Evolutionary conservation across 2,113 vertebrate genomes (phyloP), one percentile per base, ranked within the genome.

Genomic region (Pelodiscus sinensis): DNA sequence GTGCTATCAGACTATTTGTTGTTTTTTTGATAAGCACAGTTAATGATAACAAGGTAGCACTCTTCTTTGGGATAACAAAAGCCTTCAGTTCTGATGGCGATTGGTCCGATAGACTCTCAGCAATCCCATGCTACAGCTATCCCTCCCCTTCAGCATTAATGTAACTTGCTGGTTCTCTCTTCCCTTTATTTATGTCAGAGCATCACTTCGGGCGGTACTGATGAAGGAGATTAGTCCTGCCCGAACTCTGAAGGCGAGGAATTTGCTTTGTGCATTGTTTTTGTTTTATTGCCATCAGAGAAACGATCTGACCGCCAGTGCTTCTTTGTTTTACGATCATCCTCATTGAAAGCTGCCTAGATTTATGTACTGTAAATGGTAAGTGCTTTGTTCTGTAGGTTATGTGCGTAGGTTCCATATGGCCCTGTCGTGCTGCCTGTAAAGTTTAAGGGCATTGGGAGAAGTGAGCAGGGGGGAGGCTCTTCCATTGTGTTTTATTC

Each of bases 331-430:
- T 93, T 82, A 88, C 18, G 25, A 15, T 81, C 91, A 54, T 35
- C 82, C 55, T 15, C 75, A 19, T 0, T 35, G 92, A 90, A 92
- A 81, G 60, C 85, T 88, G 89, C 84, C 81, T 79, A 82, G 95
- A 85, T 92, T 94, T 91, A 85, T 90, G 93, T 68, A 38, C 79
- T 92, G 92, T 60, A 50, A 73, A 83, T 51, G 96, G 71, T 79
- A 56, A 96, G 86, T 19, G 92, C 84, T 97, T 77, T 62, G 81
- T 54, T 94, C 89, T 68, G 79, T 71, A 81, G 86, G n/a, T 55
- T 56, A 29, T 5, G 55, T 18, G 85, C 87, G 82, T 29, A 10
- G 92, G 89, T 84, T 82, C 91, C 96, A 94, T 94, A 83, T 83
- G 94, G 93, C 62, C 31, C 5, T 0, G 24, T 54, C 7, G 82